These are phyloP conservation scores for Gasterosteus aculeatus DNA, from an alignment of 2,113 vertebrate species.

Conservation along the genomic window DNA sequence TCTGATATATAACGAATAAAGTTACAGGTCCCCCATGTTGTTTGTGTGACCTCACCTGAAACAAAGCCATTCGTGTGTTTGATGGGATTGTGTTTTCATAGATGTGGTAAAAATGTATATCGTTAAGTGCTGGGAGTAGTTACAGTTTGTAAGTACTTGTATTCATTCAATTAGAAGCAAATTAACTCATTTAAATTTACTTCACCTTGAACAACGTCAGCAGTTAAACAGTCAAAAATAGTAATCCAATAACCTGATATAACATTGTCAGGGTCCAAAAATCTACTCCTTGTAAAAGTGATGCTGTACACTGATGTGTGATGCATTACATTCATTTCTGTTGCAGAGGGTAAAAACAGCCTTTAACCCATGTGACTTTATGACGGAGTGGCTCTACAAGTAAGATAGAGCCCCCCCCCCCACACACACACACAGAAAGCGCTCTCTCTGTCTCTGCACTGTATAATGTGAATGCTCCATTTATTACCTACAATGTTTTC, in stretches of 20 bases:
- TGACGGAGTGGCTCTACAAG: conserved; percentile 96
- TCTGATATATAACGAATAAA: neutral
- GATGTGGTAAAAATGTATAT: neutral
- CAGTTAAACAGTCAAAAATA: neutral
- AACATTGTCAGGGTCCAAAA: neutral
- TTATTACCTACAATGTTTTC: neutral
- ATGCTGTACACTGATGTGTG: neutral
- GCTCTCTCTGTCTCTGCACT: neutral
- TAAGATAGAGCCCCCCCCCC: conserved; percentile 73
- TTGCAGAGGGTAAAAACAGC: conserved; percentile 86
- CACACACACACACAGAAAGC: neutral
- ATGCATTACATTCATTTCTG: conserved; percentile 2
- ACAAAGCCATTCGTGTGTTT: neutral
- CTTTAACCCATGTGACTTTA: conserved; percentile 90
- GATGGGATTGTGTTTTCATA: neutral
- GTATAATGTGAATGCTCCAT: neutral
- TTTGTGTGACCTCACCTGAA: neutral
- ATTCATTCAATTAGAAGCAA: neutral
- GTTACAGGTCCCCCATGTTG: neutral
- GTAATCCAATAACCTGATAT: neutral
- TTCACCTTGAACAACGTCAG: neutral
- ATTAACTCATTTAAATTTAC: no score
- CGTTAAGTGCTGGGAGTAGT: neutral
- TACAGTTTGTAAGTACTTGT: neutral
- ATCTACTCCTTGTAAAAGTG: neutral